Evolutionary conservation across 2,797 vertebrate genomes (phyloP).

Genomic region (Eleutherodactylus coqui): DNA sequence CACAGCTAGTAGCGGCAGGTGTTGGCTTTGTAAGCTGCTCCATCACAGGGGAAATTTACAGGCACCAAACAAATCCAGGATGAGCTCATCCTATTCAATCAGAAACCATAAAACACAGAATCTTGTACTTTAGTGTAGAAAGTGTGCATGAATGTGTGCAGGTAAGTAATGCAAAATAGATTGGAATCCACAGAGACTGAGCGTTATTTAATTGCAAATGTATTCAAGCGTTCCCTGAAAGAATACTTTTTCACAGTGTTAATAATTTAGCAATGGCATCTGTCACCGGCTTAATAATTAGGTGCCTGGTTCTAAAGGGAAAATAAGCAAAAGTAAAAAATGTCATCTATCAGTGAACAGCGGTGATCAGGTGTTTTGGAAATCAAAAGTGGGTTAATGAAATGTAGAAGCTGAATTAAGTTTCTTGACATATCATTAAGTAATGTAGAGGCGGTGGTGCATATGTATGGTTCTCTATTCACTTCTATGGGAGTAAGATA

Average conservation of each 20-base stretch:
- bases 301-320: not conserved
- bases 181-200: not conserved
- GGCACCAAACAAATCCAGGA: conserved; percentile 29
- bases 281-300: not conserved
- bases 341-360: not conserved
- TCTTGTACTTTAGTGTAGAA: not conserved
- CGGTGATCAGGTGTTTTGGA: not conserved
- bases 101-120: conserved; percentile 1
- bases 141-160: not conserved
- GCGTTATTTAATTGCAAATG: not conserved
- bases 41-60: conserved; percentile 46
- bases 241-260: conserved; percentile 9
- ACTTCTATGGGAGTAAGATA: too few species aligned
- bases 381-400: not conserved
- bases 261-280: conserved; percentile 38
- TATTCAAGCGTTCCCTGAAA: not conserved
- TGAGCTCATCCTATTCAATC: conserved; percentile 35
- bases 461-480: too few species aligned
- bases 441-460: too few species aligned
- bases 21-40: conserved; percentile 32
- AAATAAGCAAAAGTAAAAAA: not conserved
- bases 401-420: not conserved
- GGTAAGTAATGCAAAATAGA: not conserved
- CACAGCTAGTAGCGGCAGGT: conserved; percentile 38
- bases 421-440: not conserved